Base-by-base conservation (phyloP, 2,888 invertebrate species). In the Drosophila kambysellisi region DNA sequence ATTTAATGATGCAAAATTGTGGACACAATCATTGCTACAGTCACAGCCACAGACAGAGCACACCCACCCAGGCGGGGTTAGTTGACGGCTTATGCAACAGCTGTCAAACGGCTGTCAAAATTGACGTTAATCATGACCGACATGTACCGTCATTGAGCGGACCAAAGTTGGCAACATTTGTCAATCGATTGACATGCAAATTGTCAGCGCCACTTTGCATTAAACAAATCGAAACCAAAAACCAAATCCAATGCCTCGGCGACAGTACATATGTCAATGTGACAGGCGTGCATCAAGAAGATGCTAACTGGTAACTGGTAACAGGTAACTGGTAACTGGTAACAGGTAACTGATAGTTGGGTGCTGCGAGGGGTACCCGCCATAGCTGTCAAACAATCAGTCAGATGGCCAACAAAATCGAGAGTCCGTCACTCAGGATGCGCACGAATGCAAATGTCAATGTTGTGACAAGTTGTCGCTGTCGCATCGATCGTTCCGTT, bases 391-490 rank as follows among this genome's bases (percentile, higher is more conserved):
- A 86, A 82, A 76, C 89, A 89, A 85, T 86, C 89, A 84, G 85
- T 86, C 81, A 80, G 79, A 65, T 74, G 78, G 83, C 71, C 86
- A 88, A 62, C 58, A 58, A 61, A 46, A 29, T 58, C 46, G 35
- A 65, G 73, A 83, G 76, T 87, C 83, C 69, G 83, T 83, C 87
- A 81, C 77, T 86, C 82, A 83, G 82, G 85, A 83, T 85, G 89
- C 83, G 89, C 85, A 82, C 87, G 88, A 87, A 87, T 87, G 87
- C 87, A 87, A 87, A 87, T 87, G 87, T 87, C 90, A 89, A 82
- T 86, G 78, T 67, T 83, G 79, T 81, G 90, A 87, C 87, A 87
- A 88, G 81, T 87, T 87, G 86, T 87, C 86, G 79, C 46, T 72
- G 77, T 79, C 68, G 57, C 64, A 73, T 74, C 76, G 70, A 35